phyloP scores from a whole-genome alignment of 2,888 invertebrate species.

The Gari tellinella region DNA sequence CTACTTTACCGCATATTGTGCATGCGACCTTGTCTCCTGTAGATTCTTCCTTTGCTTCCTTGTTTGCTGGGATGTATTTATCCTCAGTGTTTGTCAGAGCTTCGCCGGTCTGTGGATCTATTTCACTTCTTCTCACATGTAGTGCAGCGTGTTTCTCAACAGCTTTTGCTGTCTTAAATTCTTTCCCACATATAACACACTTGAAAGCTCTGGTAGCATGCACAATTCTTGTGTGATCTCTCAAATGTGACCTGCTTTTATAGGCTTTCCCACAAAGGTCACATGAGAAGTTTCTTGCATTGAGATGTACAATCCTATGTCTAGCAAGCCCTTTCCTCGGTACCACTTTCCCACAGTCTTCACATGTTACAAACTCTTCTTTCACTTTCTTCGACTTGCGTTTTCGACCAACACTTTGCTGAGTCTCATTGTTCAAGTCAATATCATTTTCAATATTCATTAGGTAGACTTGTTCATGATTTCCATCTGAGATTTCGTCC shows the following conservation, averaged over 20 bases:
- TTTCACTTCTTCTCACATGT: slow-evolving; percentile 15
- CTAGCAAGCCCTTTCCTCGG: slow-evolving; percentile 15
- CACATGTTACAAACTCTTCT: slow-evolving; percentile 10
- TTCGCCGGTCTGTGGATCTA: not conserved
- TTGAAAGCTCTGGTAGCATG: slow-evolving; percentile 16
- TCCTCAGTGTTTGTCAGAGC: not conserved
- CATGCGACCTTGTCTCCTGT: not conserved
- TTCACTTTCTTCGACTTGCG: not conserved
- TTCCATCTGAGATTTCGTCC: not conserved
- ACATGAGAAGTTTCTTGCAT: slow-evolving; percentile 12
- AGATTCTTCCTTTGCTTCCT: not conserved
- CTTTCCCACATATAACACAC: slow-evolving; percentile 25
- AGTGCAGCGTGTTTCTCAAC: slow-evolving; percentile 3
- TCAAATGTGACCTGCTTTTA: slow-evolving; percentile 27
- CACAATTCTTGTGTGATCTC: slow-evolving; percentile 33
- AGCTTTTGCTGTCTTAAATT: not conserved
- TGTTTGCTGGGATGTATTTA: not conserved
- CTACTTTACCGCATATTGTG: too few relatives aligned
- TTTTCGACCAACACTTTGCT: not conserved
- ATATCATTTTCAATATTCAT: not conserved
- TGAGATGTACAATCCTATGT: slow-evolving; percentile 32
- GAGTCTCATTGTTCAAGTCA: not conserved
- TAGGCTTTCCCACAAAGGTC: slow-evolving; percentile 23
- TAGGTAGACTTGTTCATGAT: not conserved
- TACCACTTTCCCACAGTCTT: slow-evolving; percentile 25